Base-by-base conservation (phyloP, 1,140 invertebrate genomes). In the Yoshiicerus persimilis region DNA sequence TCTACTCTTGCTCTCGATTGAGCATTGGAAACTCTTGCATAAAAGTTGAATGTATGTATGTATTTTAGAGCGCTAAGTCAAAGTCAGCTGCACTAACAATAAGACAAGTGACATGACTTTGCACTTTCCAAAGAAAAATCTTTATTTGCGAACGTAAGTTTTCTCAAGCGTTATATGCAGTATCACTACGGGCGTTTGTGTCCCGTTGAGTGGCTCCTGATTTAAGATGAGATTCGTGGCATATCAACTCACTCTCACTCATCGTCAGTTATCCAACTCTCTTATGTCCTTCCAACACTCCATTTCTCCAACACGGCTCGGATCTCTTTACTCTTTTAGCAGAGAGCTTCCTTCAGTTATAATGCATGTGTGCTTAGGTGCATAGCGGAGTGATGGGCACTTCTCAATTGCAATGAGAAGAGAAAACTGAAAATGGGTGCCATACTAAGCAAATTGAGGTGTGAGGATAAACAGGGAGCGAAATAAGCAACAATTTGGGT, bases 51-150 rank as follows among this genome's bases (percentile, higher is more conserved):
- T 87, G 66, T 87, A 62, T 70, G 66, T 85, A 32, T 23, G 86
- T 87, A 34, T 77, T 77, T 80, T 77, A 56, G 47, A 47, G 66
- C 41, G 75, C 70, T 80, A 87, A 87, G 86, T 87, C 41, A 62
- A 87, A 87, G 86, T 87, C 41, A 62, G 83, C 84, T 64, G 36
- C 66, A 88, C 64, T 88, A 88, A 36, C 66, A 88, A 34, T 88
- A 88, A 88, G 88, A 88, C 88, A 88, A 88, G 88, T 88, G 88
- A 88, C 88, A 88, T 75, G 88, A 88, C 85, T 88, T 88, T 88
- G 84, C 88, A 88, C 88, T 88, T 86, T 39, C 30, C 47, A 86
- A 77, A 86, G 88, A 88, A 88, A 88, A 88, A 88, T 88, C 84
- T 86, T 88, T 86, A 88, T 88, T 88, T 86, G 47, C 85, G 47